These are phyloP conservation scores for Tetanocera ferruginea DNA, from an alignment of 2,888 invertebrate species.

Conservation along the genomic window DNA sequence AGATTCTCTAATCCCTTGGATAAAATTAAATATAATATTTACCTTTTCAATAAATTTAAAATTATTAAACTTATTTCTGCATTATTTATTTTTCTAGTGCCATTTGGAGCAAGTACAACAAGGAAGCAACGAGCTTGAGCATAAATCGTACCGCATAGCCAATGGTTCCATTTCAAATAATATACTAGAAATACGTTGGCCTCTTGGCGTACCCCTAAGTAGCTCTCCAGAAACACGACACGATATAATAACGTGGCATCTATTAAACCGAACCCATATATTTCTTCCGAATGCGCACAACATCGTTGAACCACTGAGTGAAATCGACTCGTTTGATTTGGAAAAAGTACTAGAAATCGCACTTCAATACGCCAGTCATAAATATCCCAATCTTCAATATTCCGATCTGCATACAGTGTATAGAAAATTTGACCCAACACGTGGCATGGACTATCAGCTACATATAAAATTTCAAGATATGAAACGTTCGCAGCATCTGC, in stretches of 20 bases:
- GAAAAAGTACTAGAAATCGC: constrained; percentile 72
- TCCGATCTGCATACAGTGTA: constrained; percentile 79
- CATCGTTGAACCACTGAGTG: constrained; percentile 76
- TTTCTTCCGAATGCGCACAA: constrained; percentile 86
- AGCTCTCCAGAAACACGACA: constrained; percentile 80
- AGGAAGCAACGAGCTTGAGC: constrained; percentile 63
- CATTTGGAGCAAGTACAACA: constrained; percentile 70
- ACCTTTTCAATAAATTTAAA: too few species aligned
- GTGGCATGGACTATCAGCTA: constrained; percentile 88
- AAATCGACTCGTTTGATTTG: constrained; percentile 79
- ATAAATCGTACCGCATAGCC: constrained; percentile 67
- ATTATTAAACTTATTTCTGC: too few species aligned
- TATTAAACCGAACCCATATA: constrained; percentile 87
- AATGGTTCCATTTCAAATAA: constrained; percentile 72
- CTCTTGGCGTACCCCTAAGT: constrained; percentile 78
- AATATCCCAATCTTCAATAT: constrained; percentile 72
- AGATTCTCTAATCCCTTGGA: too few species aligned
- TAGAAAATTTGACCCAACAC: constrained; percentile 82
- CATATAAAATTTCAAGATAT: constrained; percentile 76
- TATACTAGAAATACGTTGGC: constrained; percentile 77
- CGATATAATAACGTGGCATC: constrained; percentile 88
- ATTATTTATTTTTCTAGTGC: constrained; percentile 61
- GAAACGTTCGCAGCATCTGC: constrained; percentile 63
- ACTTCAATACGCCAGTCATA: constrained; percentile 71
- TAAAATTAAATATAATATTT: too few species aligned